Percentiles rank a stretch among this genome's conserved stretches.
These are phyloP conservation scores for Acanthococcus lagerstroemiae DNA, from an alignment of 2,888 invertebrate species.

Conservation along the genomic window DNA sequence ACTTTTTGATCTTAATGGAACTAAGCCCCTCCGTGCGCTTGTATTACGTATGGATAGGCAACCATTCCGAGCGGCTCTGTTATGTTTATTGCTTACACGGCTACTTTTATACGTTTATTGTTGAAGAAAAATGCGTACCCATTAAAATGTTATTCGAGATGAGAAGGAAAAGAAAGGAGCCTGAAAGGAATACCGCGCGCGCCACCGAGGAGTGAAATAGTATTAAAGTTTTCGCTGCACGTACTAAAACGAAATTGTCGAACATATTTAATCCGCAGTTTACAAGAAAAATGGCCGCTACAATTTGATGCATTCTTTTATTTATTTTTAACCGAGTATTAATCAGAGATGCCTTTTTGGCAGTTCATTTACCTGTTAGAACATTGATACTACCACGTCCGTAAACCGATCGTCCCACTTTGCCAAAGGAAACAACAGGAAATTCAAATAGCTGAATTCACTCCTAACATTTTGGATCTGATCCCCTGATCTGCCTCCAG, in stretches of 20 bases:
- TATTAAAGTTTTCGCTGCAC: constrained; percentile 26
- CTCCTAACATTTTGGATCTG: too few relatives aligned
- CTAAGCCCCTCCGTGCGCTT: constrained; percentile 18
- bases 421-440: too few relatives aligned
- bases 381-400: too few relatives aligned
- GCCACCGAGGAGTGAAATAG: constrained; percentile 6
- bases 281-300: too few relatives aligned
- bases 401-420: too few relatives aligned
- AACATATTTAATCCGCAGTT: constrained; percentile 27
- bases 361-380: too few relatives aligned
- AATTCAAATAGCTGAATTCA: too few relatives aligned
- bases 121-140: constrained; percentile 27
- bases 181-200: background rate
- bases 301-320: too few relatives aligned
- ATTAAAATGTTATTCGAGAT: constrained; percentile 23
- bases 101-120: constrained; percentile 30
- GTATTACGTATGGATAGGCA: constrained; percentile 26
- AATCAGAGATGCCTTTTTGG: too few relatives aligned
- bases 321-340: too few relatives aligned
- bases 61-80: constrained; percentile 20
- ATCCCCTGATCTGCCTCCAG: too few relatives aligned
- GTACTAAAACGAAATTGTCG: constrained; percentile 29
- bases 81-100: constrained; percentile 30
- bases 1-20: constrained; percentile 30
- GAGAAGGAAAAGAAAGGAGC: background rate